Base-by-base conservation (phyloP, 2,113 vertebrate species). In the Sakesphorus luctuosus region DNA sequence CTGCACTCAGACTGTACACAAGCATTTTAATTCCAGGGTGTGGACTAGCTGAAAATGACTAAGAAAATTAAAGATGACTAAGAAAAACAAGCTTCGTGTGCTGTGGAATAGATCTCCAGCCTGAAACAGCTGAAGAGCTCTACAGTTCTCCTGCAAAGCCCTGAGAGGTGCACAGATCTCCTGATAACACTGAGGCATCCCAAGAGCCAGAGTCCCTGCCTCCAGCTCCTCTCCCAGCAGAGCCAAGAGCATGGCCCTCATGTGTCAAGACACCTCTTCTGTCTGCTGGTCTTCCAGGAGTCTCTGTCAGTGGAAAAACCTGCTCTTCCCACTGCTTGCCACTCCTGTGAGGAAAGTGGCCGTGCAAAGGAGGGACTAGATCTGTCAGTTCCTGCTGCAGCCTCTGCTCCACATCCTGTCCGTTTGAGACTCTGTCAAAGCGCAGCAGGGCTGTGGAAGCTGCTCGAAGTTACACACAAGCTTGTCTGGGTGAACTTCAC, bases 11-110 rank as follows among this genome's bases (percentile, higher is more conserved):
- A 23, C 74, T 79, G 13, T 40, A 56, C 16, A 43, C 33, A 88
- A 69, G 85, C n/a, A 28, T 85, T 90, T 83, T 88, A 93, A 90
- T 76, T 59, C 11, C 53, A 87, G 90, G 74, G 74, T 17, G 69
- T 84, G 55, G 84, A 75, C n/a, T 86, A 58, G 75, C 46, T 86
- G 83, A 83, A 92, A 77, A 85, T 88, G 36, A 88, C 88, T 96
- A 88, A 94, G 87, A 89, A 89, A 95, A 87, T 33, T 16, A 84
- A 94, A 87, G 62, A 94, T 80, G 85, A 90, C 62, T 94, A 87
- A 96, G 92, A 88, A 94, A 90, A 96, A 87, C 82, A 90, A 92
- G 68, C 46, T 59, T 55, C 33, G 31, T 28, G 35, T 50, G 33
- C 73, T 86, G 36, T 74, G 46, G 50, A 83, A 83, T 76, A 3